Base-by-base conservation (phyloP, 1,140 invertebrate genomes). In the Mylabris phalerata region DNA sequence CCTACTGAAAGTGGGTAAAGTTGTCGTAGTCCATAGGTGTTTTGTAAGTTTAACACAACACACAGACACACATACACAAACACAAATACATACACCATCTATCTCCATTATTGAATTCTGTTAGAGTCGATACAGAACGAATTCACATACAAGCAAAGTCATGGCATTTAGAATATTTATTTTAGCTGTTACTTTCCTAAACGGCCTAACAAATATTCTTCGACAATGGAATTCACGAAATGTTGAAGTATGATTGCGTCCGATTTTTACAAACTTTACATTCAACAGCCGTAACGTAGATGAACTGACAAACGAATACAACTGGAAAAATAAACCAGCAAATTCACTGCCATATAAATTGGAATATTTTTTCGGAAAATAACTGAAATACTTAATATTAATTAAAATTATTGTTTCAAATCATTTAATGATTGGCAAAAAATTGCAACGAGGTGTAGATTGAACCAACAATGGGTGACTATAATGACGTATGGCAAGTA, bases 21-120 rank as follows among this genome's bases (percentile, higher is more conserved):
- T 57, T 59, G 57, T 58, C 57, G 32, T 59, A 58, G 57, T 57
- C 48, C 52, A 51, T 64, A 64, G 60, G 56, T 62, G 58, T 54
- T 50, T 19, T 64, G 50, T 57, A 64, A 57, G 59, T 57, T 63
- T 63, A 60, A 57, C 59, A 57, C 32, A 32, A 32, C 32, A 59
- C 46, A 44, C n/a, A n/a, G n/a, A n/a, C 1, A 13, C 13, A 13
- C 13, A 13, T 13, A 13, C 13, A 13, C 19, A 19, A 19, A 19
- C 19, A 19, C 19, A 19, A 19, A 19, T 19, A 19, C 19, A 19
- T 19, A 19, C 48, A 38, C 55, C 56, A 64, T 64, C 60, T 50
- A 61, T 64, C 63, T 64, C 63, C 63, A 64, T 64, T 64, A 64
- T 59, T 50, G 60, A 61, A 50, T 57, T 57, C 56, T 44, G 55